Percentiles rank a stretch among this genome's conserved stretches.
Evolutionary conservation across 2,113 vertebrate species (phyloP).

Genomic region (Cranoglanis bouderius): DNA sequence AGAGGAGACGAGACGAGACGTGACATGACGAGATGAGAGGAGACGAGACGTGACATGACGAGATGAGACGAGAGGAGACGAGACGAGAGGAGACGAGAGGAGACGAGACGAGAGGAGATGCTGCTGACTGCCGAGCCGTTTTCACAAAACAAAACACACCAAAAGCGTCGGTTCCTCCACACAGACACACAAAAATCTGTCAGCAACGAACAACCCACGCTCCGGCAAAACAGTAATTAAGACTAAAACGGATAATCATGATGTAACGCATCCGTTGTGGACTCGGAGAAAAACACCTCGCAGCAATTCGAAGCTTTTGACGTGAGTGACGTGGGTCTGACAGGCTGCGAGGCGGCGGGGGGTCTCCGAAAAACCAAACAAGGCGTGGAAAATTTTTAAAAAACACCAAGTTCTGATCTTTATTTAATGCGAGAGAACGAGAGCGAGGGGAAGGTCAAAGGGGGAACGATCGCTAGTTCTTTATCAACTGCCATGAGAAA

Average conservation of each 20-base stretch:
- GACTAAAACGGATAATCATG: slow-evolving; percentile 18
- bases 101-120: not conserved
- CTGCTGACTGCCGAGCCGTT: not conserved
- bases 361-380: slow-evolving; percentile 27
- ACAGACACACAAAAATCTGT: not conserved
- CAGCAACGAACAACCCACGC: not conserved
- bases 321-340: not conserved
- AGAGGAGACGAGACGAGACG: too few relatives aligned
- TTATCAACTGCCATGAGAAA: not conserved
- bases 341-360: not conserved
- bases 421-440: slow-evolving; percentile 19
- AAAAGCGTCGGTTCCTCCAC: not conserved
- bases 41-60: too few relatives aligned
- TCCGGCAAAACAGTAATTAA: slow-evolving; percentile 11
- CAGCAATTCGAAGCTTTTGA: not conserved
- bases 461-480: not conserved
- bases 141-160: not conserved
- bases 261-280: not conserved
- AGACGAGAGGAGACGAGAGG: too few relatives aligned
- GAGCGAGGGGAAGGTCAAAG: not conserved
- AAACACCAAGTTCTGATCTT: slow-evolving; percentile 28
- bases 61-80: too few relatives aligned
- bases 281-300: not conserved
- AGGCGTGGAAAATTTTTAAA: not conserved
- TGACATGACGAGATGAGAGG: fast-evolving